Evolutionary conservation across 92 coral and sea anemone species (phyloP), one percentile per base, ranked within the genome.

Genomic region (Parazoanthus atlanticus): DNA sequence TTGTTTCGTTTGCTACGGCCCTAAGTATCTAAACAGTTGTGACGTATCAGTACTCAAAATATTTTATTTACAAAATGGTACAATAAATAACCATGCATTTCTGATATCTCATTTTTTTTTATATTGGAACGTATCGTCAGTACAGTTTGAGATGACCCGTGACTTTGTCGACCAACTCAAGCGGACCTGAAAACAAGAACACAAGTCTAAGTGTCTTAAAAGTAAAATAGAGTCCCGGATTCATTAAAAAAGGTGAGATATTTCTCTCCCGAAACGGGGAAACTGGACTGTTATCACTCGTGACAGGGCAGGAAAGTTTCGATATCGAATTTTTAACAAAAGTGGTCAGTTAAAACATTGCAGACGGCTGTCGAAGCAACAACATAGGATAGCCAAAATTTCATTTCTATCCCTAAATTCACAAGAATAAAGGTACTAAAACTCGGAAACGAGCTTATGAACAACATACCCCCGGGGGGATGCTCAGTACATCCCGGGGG

Each of bases 111-210:
- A n/a, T n/a, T n/a, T n/a, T n/a, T n/a, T n/a, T n/a, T n/a, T 5
- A 7, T n/a, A 1, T 61, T 43, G 74, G 11, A 9, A 29, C 46
- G 32, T 46, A 19, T 43, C 25, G 13, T 85, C 90, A 91, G 86
- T 88, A 97, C 74, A 97, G 96, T 87, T 97, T 97, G 12, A 97
- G 93, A 81, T 95, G 98, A 43, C 99, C 99, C 34, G 99, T 97
- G 17, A 97, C 97, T 91, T 95, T 89, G 83, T 97, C 98, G 21
- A 97, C 93, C 25, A 92, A 76, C 30, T 91, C 96, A 26, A 89
- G 88, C 76, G 98, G 97, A 61, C 99, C 99, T 97, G 86, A 21
- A 85, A 64, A 85, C 10, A 47, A 64, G 9, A 29, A 74, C 31
- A 16, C 41, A 40, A 17, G 3, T 34, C 29, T 32, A 13, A 10